Percentiles rank a stretch among this genome's conserved stretches.
These are phyloP conservation scores for Branchinecta sandiegonensis DNA, from an alignment of 2,888 invertebrate genomes.

Conservation along the genomic window DNA sequence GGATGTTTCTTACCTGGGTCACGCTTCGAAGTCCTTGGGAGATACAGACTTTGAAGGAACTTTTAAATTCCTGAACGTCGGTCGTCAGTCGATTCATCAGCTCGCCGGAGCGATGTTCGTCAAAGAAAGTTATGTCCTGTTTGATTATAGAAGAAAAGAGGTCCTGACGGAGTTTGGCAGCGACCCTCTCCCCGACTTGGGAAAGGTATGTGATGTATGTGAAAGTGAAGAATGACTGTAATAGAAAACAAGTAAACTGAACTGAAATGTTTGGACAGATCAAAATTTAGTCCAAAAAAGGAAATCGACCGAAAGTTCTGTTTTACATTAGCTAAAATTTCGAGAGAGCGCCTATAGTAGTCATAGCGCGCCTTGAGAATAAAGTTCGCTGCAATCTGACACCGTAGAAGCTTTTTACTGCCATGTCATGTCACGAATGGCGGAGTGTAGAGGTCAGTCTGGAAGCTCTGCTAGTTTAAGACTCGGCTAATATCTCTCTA, in stretches of 20 bases:
- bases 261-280: no score
- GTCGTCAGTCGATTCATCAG: slow-evolving; percentile 75
- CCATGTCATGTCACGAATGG: no score
- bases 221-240: slow-evolving; percentile 70
- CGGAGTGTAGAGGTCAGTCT: no score
- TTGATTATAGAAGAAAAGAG: slow-evolving; percentile 65
- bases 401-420: no score
- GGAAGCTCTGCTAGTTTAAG: no score
- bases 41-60: slow-evolving; percentile 81
- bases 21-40: slow-evolving; percentile 76
- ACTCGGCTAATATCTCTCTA: no score
- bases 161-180: slow-evolving; percentile 60
- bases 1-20: slow-evolving; percentile 50
- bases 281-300: no score
- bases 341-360: no score
- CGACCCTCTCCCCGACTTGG: slow-evolving; percentile 74
- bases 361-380: no score
- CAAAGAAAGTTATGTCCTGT: slow-evolving; percentile 83
- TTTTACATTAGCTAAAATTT: no score
- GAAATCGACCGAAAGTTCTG: no score
- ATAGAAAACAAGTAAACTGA: slow-evolving; percentile 27
- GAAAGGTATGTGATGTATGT: slow-evolving; percentile 73
- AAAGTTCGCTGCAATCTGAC: no score
- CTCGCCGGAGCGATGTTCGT: slow-evolving; percentile 77
- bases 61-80: slow-evolving; percentile 94